Evolutionary conservation across 2,888 invertebrate species (phyloP), one percentile per base, ranked within the genome.

Genomic region (Dastarcus helophoroides): DNA sequence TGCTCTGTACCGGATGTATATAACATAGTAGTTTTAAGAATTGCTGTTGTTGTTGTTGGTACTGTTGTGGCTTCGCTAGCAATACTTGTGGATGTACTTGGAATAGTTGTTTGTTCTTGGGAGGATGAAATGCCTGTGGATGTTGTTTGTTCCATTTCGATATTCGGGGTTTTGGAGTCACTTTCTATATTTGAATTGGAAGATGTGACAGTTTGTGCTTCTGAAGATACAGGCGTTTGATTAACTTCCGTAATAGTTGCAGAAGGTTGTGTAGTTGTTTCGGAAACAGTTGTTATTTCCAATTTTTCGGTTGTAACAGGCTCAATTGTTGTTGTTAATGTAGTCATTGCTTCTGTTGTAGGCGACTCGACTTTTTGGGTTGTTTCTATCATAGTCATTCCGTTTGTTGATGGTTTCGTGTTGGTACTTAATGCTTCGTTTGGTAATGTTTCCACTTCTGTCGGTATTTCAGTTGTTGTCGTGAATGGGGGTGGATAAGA

Each of bases 401-500:
- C 28, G 13, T 8, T 32, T 4, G 31, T 13, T n/a, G 14, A 14
- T 25, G 14, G n/a, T 9, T 9, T 29, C 2, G 26, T 12, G 17
- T 12, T 31, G 10, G 14, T 28, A 26, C 31, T 28, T 30, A 25
- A 35, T 10, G 31, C 22, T 22, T 29, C 26, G 17, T 31, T 26
- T 25, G 31, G 36, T 15, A 31, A 24, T 29, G 34, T 25, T 22
- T 53, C 49, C 13, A 37, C 23, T 22, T 36, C 29, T 21, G 34
- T 13, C 6, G 40, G 41, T 29, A 37, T 43, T 33, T 41, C 36
- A 23, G 4, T 21, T 23, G 39, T 41, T n/a, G 48, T 52, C n/a
- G 51, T 46, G 22, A 36, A 42, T 36, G 46, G 50, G 35, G 51
- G 53, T 8, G 51, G 55, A 42, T 54, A 58, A 12, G 55, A 37